Evolutionary conservation across 2,797 vertebrate species (phyloP), one percentile per base, ranked within the genome.

Genomic region (Erethizon dorsatum): DNA sequence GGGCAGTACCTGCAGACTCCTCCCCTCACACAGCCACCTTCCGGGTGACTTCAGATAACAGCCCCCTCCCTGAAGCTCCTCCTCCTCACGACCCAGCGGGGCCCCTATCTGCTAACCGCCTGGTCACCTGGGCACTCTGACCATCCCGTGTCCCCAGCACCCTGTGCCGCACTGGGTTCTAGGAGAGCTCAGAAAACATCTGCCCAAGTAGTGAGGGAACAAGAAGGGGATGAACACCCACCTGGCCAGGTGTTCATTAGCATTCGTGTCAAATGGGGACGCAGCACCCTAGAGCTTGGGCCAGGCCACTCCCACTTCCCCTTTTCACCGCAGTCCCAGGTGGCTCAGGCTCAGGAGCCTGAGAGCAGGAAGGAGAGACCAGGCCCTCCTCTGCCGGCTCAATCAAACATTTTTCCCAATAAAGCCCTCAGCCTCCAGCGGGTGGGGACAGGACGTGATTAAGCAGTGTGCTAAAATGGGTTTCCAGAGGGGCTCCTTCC

Each of bases 381-480:
- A 13, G 37, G 22, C 28, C 28, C 5, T 14, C 24, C 7, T 26
- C 6, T 28, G 86, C 0, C 17, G 41, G 63, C 83, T 54, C 41
- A 57, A n/a, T 33, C 0, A 31, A 54, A 69, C 86, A 75, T 15
- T 56, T 93, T 93, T 88, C 71, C 88, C 93, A 22, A 56, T n/a
- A 88, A 65, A 95, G 95, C 78, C 77, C 82, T 83, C 26, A 65
- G 20, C 15, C 54, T 91, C 75, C 31, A 4, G 57, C 2, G 65
- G 89, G 91, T 3, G 56, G 95, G 59, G 95, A 97, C 97, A 96
- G 97, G 97, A 97, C 2, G 8, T 96, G 97, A 97, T 33, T 83
- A 93, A 97, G 94, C 91, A 33, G 12, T 8, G n/a, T 56, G 73
- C 87, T 91, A 22, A 95, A 59, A 14, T 52, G 80, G 31, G 83